Conservation (phyloP, 2,113 vertebrate species). For the Micronycteris hirsuta region DNA sequence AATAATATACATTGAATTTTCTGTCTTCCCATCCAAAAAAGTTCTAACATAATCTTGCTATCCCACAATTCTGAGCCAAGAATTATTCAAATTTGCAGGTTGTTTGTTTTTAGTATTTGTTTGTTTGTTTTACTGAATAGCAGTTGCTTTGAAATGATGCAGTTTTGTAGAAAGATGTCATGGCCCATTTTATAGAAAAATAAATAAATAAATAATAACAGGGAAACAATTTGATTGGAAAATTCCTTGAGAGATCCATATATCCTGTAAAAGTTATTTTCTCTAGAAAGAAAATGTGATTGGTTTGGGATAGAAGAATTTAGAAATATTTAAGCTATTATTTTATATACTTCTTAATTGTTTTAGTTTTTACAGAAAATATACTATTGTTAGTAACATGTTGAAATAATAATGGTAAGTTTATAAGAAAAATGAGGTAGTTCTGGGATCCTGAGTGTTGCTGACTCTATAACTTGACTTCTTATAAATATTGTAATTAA, state of each 20-base stretch:
- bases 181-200: neutral
- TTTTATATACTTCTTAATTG: neutral
- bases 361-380: neutral
- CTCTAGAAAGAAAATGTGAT: neutral
- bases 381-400: neutral
- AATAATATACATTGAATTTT: neutral
- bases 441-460: neutral
- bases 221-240: neutral
- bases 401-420: neutral
- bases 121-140: neutral
- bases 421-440: neutral
- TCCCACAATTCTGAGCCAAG: neutral
- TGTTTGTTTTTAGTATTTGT: neutral
- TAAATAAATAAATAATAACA: neutral
- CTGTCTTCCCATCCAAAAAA: neutral
- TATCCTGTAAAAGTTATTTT: neutral
- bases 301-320: neutral
- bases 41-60: neutral
- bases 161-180: neutral
- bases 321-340: neutral
- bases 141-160: neutral
- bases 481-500: neutral
- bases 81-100: neutral
- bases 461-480: neutral
- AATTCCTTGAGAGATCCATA: neutral